phyloP scores from a whole-genome alignment of 2,888 invertebrate species.

The Meganola albula region DNA sequence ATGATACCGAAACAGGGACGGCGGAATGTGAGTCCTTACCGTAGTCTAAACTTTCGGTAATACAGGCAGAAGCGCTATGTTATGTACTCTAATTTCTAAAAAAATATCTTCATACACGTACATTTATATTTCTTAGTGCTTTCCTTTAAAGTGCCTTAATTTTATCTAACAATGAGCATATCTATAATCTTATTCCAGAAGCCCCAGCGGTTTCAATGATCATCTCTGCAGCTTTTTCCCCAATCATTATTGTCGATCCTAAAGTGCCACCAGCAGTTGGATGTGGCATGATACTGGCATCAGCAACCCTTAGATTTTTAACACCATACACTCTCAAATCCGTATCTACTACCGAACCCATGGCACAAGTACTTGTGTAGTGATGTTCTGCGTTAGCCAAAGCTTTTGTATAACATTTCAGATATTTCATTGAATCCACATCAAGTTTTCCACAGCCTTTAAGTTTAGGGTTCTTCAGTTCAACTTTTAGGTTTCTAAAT shows the following conservation, averaged over 20 bases:
- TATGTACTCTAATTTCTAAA: too few species aligned
- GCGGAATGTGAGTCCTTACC: too few species aligned
- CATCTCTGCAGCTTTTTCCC: slow-evolving; percentile 29
- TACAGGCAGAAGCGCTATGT: too few species aligned
- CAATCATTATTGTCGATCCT: slow-evolving; percentile 56
- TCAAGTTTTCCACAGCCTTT: slow-evolving; percentile 4
- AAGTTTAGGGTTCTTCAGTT: slow-evolving; percentile 12
- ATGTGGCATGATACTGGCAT: slow-evolving; percentile 58
- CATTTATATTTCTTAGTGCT: too few species aligned
- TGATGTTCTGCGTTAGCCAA: slow-evolving; percentile 13
- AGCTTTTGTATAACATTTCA: slow-evolving; percentile 18
- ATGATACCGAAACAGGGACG: too few species aligned
- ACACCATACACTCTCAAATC: slow-evolving; percentile 18
- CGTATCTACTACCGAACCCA: slow-evolving; percentile 23
- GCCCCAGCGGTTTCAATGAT: too few species aligned
- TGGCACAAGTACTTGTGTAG: slow-evolving; percentile 18
- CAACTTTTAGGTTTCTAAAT: slow-evolving; percentile 15
- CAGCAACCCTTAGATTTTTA: slow-evolving; percentile 28
- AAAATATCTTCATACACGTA: too few species aligned
- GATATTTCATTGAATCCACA: slow-evolving; percentile 10
- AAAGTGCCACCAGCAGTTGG: slow-evolving; percentile 73
- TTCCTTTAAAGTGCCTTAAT: too few species aligned
- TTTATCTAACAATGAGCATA: too few species aligned
- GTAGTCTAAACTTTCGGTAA: too few species aligned
- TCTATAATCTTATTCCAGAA: too few species aligned